Base-by-base conservation (phyloP, 1,140 invertebrate genomes). In the Thaumatotibia leucotreta region DNA sequence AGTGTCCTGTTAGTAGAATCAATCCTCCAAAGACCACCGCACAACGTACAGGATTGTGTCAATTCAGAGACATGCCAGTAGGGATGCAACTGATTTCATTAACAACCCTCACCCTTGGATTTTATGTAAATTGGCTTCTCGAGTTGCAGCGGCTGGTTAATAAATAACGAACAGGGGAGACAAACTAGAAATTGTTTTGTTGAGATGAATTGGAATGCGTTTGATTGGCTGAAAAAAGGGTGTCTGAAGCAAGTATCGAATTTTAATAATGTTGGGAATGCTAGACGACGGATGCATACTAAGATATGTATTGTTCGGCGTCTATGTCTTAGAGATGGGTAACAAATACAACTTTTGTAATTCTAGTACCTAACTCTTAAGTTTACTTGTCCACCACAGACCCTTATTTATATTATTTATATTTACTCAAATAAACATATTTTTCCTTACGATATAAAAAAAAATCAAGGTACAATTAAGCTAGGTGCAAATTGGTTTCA, bases 51-150 rank as follows among this genome's bases (percentile, higher is more conserved):
- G 17, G 39, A 45, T 45, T 45, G 17, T 45, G 14, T 9, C 39
- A 20, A 39, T 45, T 9, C 39, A 11, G 52, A 27, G 27, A 31
- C 52, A 58, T 58, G 11, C 5, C 27, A n/a, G 49, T 8, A 8
- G 23, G 22, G n/a, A 58, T 27, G 23, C 52, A 27, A 3, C 23
- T 58, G 52, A 58, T 58, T 58, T 58, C 23, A 58, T 58, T 58
- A 58, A 58, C 9, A n/a, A 58, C 52, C 52, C 52, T 58, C 52
- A n/a, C 52, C 52, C 52, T 31, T 31, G 52, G 52, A 27, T 29
- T 58, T 58, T 58, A 58, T 58, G 52, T 58, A 58, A 58, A 58
- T 58, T 58, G 52, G 52, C 23, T 58, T 58, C 52, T 58, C 52
- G 52, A 8, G 52, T 58, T 17, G 23, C 50, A 10, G 22, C 49